Conservation (phyloP, 2,888 invertebrate species). For the Pomacea canaliculata region DNA sequence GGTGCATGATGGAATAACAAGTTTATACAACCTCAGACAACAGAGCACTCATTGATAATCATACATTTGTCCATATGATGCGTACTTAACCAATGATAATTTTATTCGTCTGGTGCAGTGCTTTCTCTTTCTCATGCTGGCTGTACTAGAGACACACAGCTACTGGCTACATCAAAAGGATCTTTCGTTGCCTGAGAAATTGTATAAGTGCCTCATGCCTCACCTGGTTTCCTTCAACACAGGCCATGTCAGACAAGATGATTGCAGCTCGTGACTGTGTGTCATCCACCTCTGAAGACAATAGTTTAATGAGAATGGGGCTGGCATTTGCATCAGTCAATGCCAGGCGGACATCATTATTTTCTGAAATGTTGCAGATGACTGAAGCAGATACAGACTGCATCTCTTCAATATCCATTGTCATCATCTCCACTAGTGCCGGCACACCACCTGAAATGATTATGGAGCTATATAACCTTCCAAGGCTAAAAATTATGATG, state of each 20-base stretch:
- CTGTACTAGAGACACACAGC: too few species aligned
- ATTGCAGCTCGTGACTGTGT: constrained; percentile 68
- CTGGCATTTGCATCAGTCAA: constrained; percentile 61
- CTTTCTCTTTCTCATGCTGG: too few species aligned
- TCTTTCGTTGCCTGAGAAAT: too few species aligned
- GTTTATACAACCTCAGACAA: too few species aligned
- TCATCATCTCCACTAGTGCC: constrained; percentile 62
- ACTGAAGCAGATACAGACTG: constrained; percentile 67
- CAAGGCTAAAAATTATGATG: too few species aligned
- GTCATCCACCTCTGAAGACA: constrained; percentile 63
- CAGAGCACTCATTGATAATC: too few species aligned
- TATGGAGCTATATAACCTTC: not conserved
- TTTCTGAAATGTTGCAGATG: constrained; percentile 68
- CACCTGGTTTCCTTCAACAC: constrained; percentile 59
- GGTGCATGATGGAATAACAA: too few species aligned
- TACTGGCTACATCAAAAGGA: too few species aligned
- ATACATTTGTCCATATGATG: too few species aligned
- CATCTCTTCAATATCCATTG: constrained; percentile 59
- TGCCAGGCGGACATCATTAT: constrained; percentile 58
- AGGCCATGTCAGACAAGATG: constrained; percentile 67
- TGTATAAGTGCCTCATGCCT: not conserved
- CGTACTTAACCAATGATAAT: too few species aligned
- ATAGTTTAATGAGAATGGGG: constrained; percentile 62
- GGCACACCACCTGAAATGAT: constrained; percentile 58
- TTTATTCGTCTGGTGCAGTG: too few species aligned